Conservation (phyloP, 2,888 invertebrate genomes). For the Tinea semifulvella region DNA sequence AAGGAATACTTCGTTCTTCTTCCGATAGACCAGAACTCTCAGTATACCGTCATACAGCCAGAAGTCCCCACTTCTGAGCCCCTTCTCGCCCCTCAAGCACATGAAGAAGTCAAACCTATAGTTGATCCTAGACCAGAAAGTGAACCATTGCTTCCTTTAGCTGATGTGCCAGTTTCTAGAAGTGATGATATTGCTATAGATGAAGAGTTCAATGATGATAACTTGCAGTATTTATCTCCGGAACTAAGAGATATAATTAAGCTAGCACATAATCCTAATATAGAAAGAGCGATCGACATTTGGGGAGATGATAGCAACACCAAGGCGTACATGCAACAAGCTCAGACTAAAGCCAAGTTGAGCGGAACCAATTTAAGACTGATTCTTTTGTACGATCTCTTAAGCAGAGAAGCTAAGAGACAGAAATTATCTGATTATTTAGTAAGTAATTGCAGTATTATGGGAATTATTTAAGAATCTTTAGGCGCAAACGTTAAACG, state of each 20-base stretch:
- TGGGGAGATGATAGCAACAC: slow-evolving; percentile 37
- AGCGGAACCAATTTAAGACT: slow-evolving; percentile 68
- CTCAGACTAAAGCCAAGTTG: slow-evolving; percentile 59
- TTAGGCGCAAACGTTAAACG: too few species aligned
- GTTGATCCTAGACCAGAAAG: slow-evolving; percentile 39
- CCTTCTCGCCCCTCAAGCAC: slow-evolving; percentile 35
- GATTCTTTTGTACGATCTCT: slow-evolving; percentile 68
- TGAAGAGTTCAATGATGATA: slow-evolving; percentile 45
- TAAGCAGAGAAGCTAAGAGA: slow-evolving; percentile 73
- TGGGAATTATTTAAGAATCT: too few species aligned
- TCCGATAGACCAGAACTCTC: slow-evolving; percentile 38
- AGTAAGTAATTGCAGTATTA: slow-evolving; percentile 48
- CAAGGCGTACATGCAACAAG: slow-evolving; percentile 31
- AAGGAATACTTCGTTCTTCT: slow-evolving; percentile 37
- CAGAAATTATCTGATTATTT: slow-evolving; percentile 69
- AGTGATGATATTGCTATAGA: slow-evolving; percentile 33
- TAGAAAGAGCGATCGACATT: slow-evolving; percentile 44
- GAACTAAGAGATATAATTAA: slow-evolving; percentile 50
- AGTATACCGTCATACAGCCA: slow-evolving; percentile 49
- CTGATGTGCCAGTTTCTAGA: slow-evolving; percentile 30
- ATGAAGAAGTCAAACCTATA: slow-evolving; percentile 46
- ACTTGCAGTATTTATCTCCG: slow-evolving; percentile 49
- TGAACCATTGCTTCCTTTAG: slow-evolving; percentile 37
- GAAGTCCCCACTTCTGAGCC: slow-evolving; percentile 38
- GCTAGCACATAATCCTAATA: slow-evolving; percentile 43